These are phyloP conservation scores for Channallabes apus DNA, from an alignment of 2,797 vertebrate species.

Conservation along the genomic window DNA sequence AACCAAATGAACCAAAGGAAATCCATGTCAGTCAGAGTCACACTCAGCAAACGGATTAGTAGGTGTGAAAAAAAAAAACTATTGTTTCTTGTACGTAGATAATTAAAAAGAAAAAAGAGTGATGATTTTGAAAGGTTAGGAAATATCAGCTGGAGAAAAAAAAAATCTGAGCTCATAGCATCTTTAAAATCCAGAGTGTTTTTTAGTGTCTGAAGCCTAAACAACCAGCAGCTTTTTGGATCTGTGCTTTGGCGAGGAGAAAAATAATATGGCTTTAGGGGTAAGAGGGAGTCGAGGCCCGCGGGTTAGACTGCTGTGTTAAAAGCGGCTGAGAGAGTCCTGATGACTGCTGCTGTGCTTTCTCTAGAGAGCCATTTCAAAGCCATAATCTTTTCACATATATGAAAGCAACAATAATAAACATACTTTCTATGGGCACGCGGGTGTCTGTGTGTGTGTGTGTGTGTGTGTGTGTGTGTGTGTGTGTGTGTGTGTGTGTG, in stretches of 20 bases:
- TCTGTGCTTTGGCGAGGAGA: background rate
- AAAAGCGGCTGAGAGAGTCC: background rate
- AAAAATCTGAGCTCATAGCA: background rate
- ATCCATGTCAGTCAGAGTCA: background rate
- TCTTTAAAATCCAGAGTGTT: background rate
- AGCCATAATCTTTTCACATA: background rate
- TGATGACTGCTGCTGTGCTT: background rate
- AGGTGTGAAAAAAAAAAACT: background rate
- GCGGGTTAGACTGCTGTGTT: background rate
- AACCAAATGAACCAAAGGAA: background rate
- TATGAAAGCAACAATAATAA: no score
- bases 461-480: background rate
- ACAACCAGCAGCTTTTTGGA: background rate
- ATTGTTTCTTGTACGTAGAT: background rate
- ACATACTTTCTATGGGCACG: background rate
- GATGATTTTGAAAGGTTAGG: background rate
- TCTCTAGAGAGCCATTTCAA: constrained; percentile 17
- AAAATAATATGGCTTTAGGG: background rate
- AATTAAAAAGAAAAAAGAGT: background rate
- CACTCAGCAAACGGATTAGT: background rate
- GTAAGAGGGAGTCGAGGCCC: background rate
- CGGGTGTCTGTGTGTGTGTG: background rate
- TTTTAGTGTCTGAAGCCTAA: background rate
- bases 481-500: background rate
- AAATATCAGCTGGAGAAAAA: background rate